Evolutionary conservation across 2,797 vertebrate genomes (phyloP).

Genomic region (Pangasius krempfi): DNA sequence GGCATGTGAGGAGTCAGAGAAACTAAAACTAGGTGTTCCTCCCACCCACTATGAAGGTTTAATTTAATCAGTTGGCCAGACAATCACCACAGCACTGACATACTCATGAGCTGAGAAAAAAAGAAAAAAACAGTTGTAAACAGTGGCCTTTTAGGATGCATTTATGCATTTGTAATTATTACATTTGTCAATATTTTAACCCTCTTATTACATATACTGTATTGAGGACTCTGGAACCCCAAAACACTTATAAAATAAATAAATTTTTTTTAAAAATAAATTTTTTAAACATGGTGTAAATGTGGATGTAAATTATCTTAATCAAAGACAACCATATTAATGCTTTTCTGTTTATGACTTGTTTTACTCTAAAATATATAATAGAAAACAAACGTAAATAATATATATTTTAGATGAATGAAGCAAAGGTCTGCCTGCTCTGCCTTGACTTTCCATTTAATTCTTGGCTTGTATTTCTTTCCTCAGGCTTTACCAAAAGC

Average conservation of each 20-base stretch:
- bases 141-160: not conserved
- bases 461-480: not conserved
- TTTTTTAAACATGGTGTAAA: not conserved
- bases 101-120: not conserved
- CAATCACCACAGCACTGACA: not conserved
- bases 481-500: conserved; percentile 3
- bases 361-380: not conserved
- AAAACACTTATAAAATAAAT: not conserved
- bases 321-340: not conserved
- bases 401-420: not conserved
- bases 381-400: not conserved
- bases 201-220: not conserved
- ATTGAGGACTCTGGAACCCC: not conserved
- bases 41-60: not conserved
- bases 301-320: not conserved
- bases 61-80: not conserved
- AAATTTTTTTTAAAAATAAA: not conserved
- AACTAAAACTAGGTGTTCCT: not conserved
- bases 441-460: not conserved
- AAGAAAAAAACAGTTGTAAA: not conserved
- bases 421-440: not conserved
- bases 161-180: not conserved
- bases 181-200: not conserved
- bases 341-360: not conserved
- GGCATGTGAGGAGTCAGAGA: not conserved